Base-by-base conservation (phyloP, 2,113 vertebrate genomes). In the Anguilla japonica region DNA sequence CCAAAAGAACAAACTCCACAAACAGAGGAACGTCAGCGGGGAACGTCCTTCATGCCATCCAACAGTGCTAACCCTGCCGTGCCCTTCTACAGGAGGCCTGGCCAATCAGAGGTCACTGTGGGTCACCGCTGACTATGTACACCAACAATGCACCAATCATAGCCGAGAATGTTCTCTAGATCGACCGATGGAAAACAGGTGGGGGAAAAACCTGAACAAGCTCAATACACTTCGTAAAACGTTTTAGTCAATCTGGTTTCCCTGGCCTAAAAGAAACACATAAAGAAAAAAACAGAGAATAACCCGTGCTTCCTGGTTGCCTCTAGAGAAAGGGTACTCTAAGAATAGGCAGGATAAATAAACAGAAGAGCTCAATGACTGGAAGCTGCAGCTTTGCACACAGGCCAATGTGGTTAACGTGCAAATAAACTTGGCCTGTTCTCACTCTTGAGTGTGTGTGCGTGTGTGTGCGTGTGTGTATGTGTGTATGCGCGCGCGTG, bases 261-360 rank as follows among this genome's bases (percentile, higher is more conserved):
- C 11, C 50, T 53, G 50, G 50, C n/a, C 67, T 11, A 7, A 39
- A 83, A 34, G 16, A 15, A 83, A 60, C 22, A 40, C 56, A 67
- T 18, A 57, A 41, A 57, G 0, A 29, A 13, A 29, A 29, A 13
- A 29, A 29, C 14, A 4, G 57, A 41, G 57, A 83, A 41, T 20
- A 60, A 41, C 50, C 53, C 7, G 20, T n/a, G 29, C 46, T 82
- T 86, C 26, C n/a, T 13, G 34, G 39, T 26, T 53, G n/a, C 7
- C 8, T 50, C 34, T 20, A 41, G 40, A 84, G 39, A 50, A 34
- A 39, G 14, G 41, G 57, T 40, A 26, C 22, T 86, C 82, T 88
- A 81, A 79, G 81, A 90, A 86, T 86, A 88, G 84, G 71, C 46
- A 83, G 60, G 75, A 83, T 71, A 84, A 90, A 88, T 86, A 86